Evolutionary conservation across 2,888 invertebrate genomes (phyloP), one percentile per base, ranked within the genome.

Genomic region (Machimus rusticus): DNA sequence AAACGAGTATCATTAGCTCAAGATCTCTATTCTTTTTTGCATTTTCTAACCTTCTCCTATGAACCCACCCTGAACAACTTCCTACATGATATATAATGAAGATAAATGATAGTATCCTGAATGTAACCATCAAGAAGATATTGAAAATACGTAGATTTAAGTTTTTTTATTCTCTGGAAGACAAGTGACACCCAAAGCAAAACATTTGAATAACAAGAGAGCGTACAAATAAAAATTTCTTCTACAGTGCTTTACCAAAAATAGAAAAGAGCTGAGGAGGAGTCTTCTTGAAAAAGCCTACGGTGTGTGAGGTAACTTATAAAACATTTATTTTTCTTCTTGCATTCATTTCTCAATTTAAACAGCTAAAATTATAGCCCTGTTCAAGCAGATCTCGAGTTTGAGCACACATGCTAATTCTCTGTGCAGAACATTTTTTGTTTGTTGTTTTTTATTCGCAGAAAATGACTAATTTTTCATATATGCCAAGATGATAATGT

Each of bases 401-500:
- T 19, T 55, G 23, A 12, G 28, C 19, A 12, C 12, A 39, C 39
- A 66, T 19, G 66, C 66, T 66, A 66, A 66, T 66, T 66, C 66
- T 28, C 23, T 66, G 12, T 23, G 9, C 12, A 66, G 66, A 66
- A 9, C 19, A 66, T 0, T 28, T 23, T 23, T 28, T 12, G 1
- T 23, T n/a, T 8, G 4, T 55, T 55, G 1, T 19, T 55, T 5
- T 23, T n/a, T 5, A 1, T 57, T 57, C 57, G 23, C 14, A 51
- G 46, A 79, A 79, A 46, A 79, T 79, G 79, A 79, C 79, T 79
- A 79, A 79, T 79, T 46, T 31, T 14, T 79, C 51, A 31, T 79
- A n/a, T 79, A 79, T 79, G 46, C 51, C 23, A 23, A 57, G 57
- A 37, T 31, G 51, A 79, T 79, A 79, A 79, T 16, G 51, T 78